These are phyloP conservation scores for Aphidius gifuensis DNA, from an alignment of 1,140 invertebrate genomes.

Conservation along the genomic window DNA sequence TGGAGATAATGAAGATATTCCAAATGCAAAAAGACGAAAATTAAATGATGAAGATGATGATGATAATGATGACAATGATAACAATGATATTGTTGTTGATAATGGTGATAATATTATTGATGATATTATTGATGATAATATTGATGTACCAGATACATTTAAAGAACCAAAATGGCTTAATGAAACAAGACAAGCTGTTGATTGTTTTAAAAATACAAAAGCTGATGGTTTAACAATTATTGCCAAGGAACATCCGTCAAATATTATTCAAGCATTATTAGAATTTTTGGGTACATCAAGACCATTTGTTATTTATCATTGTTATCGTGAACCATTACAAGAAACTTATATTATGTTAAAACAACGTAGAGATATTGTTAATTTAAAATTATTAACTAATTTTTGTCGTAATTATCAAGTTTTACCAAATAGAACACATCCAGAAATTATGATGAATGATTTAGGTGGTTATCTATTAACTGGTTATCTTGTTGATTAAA, in stretches of 20 bases:
- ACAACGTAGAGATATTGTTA: slow-evolving; percentile 64
- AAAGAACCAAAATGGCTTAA: slow-evolving; percentile 65
- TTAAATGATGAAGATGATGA: background rate
- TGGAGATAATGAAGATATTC: slow-evolving; percentile 5
- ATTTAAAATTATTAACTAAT: slow-evolving; percentile 76
- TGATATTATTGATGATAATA: slow-evolving; percentile 18
- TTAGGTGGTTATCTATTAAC: slow-evolving; percentile 73
- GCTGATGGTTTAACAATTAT: slow-evolving; percentile 78
- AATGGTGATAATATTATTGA: slow-evolving; percentile 22
- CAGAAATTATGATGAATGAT: slow-evolving; percentile 74
- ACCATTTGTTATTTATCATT: slow-evolving; percentile 81
- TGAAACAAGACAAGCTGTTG: slow-evolving; percentile 63
- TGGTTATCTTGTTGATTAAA: slow-evolving; percentile 59
- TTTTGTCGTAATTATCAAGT: slow-evolving; percentile 91
- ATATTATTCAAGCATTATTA: slow-evolving; percentile 72
- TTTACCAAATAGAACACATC: slow-evolving; percentile 78
- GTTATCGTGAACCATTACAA: slow-evolving; percentile 75
- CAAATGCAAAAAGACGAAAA: slow-evolving; percentile 2
- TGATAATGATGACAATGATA: slow-evolving; percentile 26
- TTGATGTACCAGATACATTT: slow-evolving; percentile 4
- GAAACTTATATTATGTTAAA: slow-evolving; percentile 78
- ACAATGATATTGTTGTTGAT: slow-evolving; percentile 19
- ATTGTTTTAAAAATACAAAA: slow-evolving; percentile 58
- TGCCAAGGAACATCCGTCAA: slow-evolving; percentile 78
- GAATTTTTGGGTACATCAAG: slow-evolving; percentile 72